Conservation (phyloP, 2,113 vertebrate genomes). For the Ia io region DNA sequence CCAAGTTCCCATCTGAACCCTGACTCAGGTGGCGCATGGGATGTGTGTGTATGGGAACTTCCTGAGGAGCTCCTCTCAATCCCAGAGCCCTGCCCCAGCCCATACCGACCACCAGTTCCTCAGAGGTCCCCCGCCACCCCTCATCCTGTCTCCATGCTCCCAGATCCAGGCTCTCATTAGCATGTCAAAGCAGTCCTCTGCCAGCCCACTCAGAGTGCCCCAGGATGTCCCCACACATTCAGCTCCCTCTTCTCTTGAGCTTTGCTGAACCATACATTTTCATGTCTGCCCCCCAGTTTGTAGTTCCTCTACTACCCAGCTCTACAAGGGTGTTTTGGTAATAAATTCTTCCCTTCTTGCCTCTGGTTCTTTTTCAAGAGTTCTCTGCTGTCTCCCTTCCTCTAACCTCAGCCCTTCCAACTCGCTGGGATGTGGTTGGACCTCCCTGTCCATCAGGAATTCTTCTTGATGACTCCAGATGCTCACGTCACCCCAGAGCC, state of each 20-base stretch:
- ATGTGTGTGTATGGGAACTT: background rate
- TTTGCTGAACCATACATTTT: background rate
- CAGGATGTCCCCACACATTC: background rate
- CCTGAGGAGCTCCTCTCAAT: background rate
- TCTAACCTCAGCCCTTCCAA: background rate
- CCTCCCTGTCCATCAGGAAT: background rate
- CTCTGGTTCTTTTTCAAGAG: background rate
- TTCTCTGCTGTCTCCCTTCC: background rate
- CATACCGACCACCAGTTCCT: background rate
- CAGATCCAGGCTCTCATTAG: conserved; percentile 34
- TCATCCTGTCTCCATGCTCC: background rate
- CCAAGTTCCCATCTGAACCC: background rate
- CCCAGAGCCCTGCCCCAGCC: background rate
- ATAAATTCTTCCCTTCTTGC: background rate
- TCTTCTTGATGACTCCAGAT: background rate
- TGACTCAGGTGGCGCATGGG: background rate
- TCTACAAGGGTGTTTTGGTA: background rate
- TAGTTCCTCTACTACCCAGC: background rate
- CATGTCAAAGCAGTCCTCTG: conserved; percentile 22
- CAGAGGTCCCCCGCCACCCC: background rate
- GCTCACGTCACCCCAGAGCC: background rate
- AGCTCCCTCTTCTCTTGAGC: background rate
- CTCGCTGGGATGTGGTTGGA: background rate
- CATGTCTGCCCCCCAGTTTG: background rate
- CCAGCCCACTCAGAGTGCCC: background rate